Percentiles rank a stretch among this genome's conserved stretches.
phyloP scores from a whole-genome alignment of 2,888 invertebrate genomes.

The Hydropsyche betteni region DNA sequence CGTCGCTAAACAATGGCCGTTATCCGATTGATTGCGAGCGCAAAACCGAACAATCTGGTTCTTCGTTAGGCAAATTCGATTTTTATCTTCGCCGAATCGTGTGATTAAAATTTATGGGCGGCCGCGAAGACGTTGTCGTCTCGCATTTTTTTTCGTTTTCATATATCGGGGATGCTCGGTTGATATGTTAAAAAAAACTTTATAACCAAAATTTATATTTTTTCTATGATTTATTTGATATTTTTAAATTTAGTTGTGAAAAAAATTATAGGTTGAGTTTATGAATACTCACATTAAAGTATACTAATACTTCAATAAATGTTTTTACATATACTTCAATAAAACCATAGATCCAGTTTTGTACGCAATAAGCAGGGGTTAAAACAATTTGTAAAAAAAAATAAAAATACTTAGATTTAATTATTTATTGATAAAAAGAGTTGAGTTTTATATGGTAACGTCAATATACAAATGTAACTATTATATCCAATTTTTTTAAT shows the following conservation, averaged over 20 bases:
- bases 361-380: no score
- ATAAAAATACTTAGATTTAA: background rate
- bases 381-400: background rate
- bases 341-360: background rate
- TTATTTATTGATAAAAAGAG: background rate
- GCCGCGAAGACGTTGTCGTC: background rate
- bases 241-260: no score
- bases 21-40: no score
- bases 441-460: background rate
- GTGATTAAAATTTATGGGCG: conserved; percentile 24
- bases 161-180: no score
- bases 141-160: background rate
- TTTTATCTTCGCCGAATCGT: conserved; percentile 1
- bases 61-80: conserved; percentile 21
- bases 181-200: no score
- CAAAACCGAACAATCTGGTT: background rate
- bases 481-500: no score
- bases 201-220: no score
- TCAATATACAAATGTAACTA: no score
- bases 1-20: no score
- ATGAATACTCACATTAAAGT: background rate
- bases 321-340: no score
- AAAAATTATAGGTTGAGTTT: no score
- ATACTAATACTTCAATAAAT: background rate
- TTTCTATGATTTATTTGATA: no score